phyloP scores from a whole-genome alignment of 2,113 vertebrate genomes.

The Lontra canadensis region DNA sequence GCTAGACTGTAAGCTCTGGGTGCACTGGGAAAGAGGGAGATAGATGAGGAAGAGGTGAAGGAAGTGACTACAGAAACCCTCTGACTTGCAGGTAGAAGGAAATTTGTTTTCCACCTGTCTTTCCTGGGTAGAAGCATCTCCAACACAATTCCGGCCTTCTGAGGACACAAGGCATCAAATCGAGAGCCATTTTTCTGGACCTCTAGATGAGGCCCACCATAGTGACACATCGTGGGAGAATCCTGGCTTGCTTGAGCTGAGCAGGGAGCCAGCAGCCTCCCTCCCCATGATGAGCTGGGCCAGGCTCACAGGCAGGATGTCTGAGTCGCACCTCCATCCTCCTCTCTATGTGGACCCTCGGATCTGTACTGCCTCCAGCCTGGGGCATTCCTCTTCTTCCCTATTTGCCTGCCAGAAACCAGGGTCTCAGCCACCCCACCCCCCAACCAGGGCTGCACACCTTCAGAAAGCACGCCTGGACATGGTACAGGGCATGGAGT shows the following conservation, averaged over 20 bases:
- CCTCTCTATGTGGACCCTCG: neutral
- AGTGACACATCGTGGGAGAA: neutral
- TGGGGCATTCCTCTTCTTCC: neutral
- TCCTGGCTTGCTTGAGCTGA: neutral
- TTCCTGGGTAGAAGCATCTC: neutral
- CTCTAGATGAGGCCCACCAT: neutral
- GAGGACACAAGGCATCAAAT: neutral
- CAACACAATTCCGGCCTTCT: neutral
- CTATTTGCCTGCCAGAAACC: neutral
- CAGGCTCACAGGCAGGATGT: neutral
- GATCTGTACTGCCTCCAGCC: neutral
- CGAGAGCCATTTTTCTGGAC: neutral
- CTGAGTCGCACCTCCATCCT: neutral
- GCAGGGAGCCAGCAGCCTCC: neutral
- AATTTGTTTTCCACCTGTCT: neutral
- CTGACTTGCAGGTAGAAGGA: neutral
- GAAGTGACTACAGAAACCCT: neutral
- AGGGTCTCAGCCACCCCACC: neutral
- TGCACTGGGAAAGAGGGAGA: neutral
- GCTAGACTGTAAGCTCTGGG: neutral
- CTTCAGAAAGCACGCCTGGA: slow-evolving; percentile 13
- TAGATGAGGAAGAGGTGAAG: neutral
- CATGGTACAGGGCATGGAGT: slow-evolving; percentile 1
- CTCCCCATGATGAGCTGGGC: neutral
- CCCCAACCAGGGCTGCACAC: neutral